Base-by-base conservation (phyloP, 2,888 invertebrate genomes). In the Cantharis flavilabris region DNA sequence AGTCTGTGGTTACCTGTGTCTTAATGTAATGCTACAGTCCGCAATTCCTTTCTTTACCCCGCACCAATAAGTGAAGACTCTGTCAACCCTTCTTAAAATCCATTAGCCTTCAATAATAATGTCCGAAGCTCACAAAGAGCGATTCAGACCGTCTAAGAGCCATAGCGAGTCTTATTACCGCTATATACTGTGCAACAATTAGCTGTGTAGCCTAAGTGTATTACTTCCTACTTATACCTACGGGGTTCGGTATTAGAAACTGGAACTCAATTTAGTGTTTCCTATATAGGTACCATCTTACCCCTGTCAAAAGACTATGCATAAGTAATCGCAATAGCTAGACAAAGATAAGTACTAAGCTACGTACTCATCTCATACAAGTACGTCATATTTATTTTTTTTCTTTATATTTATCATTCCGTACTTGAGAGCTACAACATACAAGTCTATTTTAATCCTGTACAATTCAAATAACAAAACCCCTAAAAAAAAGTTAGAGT, bases 51-150 rank as follows among this genome's bases (percentile, higher is more conserved):
- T 73, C 69, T 77, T 77, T 63, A 23, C 77, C 71, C 67, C 71
- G 69, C 70, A 71, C 63, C 73, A 74, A 71, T 65, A 71, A 77
- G 71, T 70, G 71, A 75, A 75, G 77, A 72, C 83, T 65, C 65
- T 83, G 84, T 85, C 86, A 88, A 87, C 88, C 88, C 88, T 88
- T 88, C 86, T 87, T 88, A 88, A 88, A 88, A 88, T 88, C 88
- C 88, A 88, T 88, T 88, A 88, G 88, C 87, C 87, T 85, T 85
- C 87, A 87, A 87, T 88, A 88, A 88, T 88, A 88, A 88, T 88
- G 88, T 88, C 88, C 88, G 87, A 88, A 88, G 88, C 85, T 87
- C 87, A 88, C 88, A 88, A 88, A 88, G 88, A 83, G 83, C 87
- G 87, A 87, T 87, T 85, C 85, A 86, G 85, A 80, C 85, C 84